Evolutionary conservation across 2,888 invertebrate genomes (phyloP).

Genomic region (Trachelus troglodyta): DNA sequence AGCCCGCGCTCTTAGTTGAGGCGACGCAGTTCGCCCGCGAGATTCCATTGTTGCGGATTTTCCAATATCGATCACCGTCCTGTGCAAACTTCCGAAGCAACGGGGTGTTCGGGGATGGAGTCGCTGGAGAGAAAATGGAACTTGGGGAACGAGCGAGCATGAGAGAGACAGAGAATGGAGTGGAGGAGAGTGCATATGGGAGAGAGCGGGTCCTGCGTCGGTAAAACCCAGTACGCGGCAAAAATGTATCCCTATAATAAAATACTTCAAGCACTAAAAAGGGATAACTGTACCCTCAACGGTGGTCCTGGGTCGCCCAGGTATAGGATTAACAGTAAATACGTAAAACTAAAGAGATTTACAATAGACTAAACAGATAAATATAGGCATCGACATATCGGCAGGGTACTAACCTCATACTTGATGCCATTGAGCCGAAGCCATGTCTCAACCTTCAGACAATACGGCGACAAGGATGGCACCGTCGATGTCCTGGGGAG

Average conservation of each 20-base stretch:
- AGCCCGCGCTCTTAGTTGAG: not conserved
- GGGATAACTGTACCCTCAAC: not conserved
- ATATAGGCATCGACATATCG: not conserved
- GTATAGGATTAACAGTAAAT: not conserved
- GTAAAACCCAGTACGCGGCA: not conserved
- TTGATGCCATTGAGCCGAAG: constrained; percentile 89
- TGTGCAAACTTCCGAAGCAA: not conserved
- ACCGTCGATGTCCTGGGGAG: constrained; percentile 90
- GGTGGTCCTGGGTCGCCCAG: not conserved
- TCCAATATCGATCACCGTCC: not conserved
- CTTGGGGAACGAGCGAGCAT: not conserved
- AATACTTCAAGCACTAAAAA: not conserved
- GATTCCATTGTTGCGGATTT: not conserved
- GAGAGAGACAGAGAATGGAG: not conserved
- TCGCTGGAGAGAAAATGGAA: not conserved
- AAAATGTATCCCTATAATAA: not conserved
- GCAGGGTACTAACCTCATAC: constrained; percentile 83
- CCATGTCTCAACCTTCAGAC: constrained; percentile 97
- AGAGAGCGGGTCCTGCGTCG: not conserved
- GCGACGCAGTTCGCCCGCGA: not conserved
- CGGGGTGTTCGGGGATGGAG: not conserved
- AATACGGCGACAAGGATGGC: constrained; percentile 92
- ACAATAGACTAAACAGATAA: not conserved
- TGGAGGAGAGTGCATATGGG: not conserved
- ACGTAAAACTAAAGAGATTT: constrained; percentile 24